phyloP scores from a whole-genome alignment of 2,888 invertebrate genomes.

The Rambutsinella grinnellia region DNA sequence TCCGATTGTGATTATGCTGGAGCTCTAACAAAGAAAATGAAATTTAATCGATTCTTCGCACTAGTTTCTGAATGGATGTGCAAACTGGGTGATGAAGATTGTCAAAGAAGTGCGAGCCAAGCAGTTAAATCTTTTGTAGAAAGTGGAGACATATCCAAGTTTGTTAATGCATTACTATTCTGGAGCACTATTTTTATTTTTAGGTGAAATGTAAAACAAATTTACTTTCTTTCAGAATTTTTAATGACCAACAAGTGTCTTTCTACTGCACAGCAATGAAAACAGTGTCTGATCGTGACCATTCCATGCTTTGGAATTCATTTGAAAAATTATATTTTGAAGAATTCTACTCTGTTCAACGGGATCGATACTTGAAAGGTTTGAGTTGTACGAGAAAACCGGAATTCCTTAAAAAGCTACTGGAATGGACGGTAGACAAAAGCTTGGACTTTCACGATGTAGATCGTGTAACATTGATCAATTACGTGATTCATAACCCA shows the following conservation, averaged over 20 bases:
- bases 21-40: conserved; percentile 6
- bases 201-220: too few relatives aligned
- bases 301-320: conserved; percentile 15
- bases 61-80: conserved; percentile 35
- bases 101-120: conserved; percentile 1
- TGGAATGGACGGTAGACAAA: conserved; percentile 30
- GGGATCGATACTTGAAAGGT: conserved; percentile 46
- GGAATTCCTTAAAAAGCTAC: conserved; percentile 9
- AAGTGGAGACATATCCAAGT: conserved; percentile 9
- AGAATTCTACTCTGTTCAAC: conserved; percentile 48
- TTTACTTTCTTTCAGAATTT: conserved; percentile 13
- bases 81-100: conserved; percentile 12
- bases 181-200: background rate
- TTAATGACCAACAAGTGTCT: conserved; percentile 29
- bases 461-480: conserved; percentile 36
- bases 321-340: conserved; percentile 33
- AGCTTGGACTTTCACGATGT: conserved; percentile 52
- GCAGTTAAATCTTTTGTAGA: conserved; percentile 17
- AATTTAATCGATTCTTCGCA: conserved; percentile 13
- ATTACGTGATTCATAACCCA: conserved; percentile 41
- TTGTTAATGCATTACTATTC: background rate
- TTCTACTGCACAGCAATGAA: conserved; percentile 42
- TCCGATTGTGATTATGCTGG: background rate
- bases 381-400: conserved; percentile 25
- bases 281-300: background rate